phyloP scores from a whole-genome alignment of 2,888 invertebrate species.

The Noctua comes region DNA sequence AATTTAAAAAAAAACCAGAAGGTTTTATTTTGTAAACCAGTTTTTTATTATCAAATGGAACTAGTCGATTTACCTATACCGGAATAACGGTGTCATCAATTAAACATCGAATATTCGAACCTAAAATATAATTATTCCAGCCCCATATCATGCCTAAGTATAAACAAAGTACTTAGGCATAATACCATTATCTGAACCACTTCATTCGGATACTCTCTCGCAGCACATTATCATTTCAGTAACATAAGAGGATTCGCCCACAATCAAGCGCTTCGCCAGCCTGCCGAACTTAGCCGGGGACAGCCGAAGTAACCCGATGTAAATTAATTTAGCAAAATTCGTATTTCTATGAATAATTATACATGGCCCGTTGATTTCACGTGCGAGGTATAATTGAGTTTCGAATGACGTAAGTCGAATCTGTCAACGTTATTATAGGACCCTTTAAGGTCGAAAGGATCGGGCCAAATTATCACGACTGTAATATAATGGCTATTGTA shows the following conservation, averaged over 20 bases:
- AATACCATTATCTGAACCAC: constrained; percentile 54
- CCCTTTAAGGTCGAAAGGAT: constrained; percentile 26
- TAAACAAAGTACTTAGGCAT: constrained; percentile 41
- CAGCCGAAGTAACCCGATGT: constrained; percentile 62
- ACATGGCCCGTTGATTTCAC: constrained; percentile 57
- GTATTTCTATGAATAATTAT: constrained; percentile 72
- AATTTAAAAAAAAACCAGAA: neutral
- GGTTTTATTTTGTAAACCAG: neutral
- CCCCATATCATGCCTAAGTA: constrained; percentile 9
- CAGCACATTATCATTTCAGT: constrained; percentile 53
- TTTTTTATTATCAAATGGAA: neutral
- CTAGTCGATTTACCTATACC: neutral
- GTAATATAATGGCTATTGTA: neutral
- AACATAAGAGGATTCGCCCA: constrained; percentile 64
- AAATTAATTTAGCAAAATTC: constrained; percentile 73
- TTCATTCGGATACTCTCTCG: constrained; percentile 43
- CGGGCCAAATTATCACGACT: constrained; percentile 10
- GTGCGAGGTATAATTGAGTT: constrained; percentile 68
- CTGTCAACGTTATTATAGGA: constrained; percentile 58
- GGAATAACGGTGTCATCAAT: neutral
- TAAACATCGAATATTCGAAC: neutral
- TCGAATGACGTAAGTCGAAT: constrained; percentile 59
- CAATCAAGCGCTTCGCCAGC: constrained; percentile 61
- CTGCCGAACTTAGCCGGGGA: constrained; percentile 57
- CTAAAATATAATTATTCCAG: constrained; percentile 34